Conservation (phyloP, 2,797 vertebrate genomes). For the Geotrypetes seraphini region DNA sequence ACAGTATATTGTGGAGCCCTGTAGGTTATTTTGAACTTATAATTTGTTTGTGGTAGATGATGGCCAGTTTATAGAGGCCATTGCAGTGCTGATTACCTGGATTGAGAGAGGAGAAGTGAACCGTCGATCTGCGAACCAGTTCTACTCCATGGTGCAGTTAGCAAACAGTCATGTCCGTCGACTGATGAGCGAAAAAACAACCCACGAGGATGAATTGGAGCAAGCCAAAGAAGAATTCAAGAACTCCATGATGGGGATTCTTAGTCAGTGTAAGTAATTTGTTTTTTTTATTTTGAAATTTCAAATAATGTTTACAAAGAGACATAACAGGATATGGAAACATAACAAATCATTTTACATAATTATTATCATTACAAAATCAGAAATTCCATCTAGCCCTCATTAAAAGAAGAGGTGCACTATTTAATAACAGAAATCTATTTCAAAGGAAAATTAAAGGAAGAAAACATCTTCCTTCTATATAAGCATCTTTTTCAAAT, state of each 20-base stretch:
- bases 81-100: slow-evolving; percentile 79
- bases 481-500: too few relatives aligned
- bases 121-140: slow-evolving; percentile 81
- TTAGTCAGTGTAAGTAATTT: slow-evolving; percentile 86
- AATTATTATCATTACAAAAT: too few relatives aligned
- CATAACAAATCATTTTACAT: too few relatives aligned
- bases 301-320: too few relatives aligned
- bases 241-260: slow-evolving; percentile 78
- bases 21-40: slow-evolving; percentile 13
- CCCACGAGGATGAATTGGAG: slow-evolving; percentile 86
- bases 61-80: slow-evolving; percentile 77
- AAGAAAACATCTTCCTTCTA: too few relatives aligned
- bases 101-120: slow-evolving; percentile 91
- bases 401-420: too few relatives aligned
- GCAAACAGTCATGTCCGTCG: slow-evolving; percentile 87
- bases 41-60: slow-evolving; percentile 65
- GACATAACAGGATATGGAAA: too few relatives aligned
- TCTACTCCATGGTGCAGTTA: slow-evolving; percentile 94
- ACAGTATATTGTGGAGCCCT: too few relatives aligned
- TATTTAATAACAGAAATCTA: too few relatives aligned
- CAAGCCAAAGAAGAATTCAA: slow-evolving; percentile 82
- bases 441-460: too few relatives aligned
- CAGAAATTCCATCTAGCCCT: too few relatives aligned
- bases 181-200: slow-evolving; percentile 83
- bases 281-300: too few relatives aligned